A percentile compares a stretch with the other conserved stretches of the same genome.
phyloP scores from a whole-genome alignment of 2,797 vertebrate species.

The Emys orbicularis region DNA sequence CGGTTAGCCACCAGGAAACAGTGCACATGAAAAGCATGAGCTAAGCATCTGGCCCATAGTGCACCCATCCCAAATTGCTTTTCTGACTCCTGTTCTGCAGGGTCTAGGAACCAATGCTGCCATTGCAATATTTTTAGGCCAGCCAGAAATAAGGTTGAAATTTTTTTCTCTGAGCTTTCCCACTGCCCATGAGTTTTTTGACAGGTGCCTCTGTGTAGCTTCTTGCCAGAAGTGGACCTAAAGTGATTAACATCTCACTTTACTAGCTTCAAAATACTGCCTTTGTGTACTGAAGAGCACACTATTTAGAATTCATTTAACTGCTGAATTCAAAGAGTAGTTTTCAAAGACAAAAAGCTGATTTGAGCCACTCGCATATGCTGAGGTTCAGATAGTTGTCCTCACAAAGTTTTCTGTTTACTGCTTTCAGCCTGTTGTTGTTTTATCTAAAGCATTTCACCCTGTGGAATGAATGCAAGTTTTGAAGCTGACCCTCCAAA shows the following conservation, averaged over 20 bases:
- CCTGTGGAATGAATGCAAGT: neutral
- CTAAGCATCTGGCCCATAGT: neutral
- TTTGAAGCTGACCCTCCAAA: neutral
- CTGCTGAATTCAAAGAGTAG: neutral
- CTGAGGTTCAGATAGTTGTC: neutral
- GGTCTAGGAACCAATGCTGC: neutral
- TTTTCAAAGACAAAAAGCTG: neutral
- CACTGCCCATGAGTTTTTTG: neutral
- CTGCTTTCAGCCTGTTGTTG: neutral
- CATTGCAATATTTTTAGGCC: neutral
- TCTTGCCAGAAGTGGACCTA: neutral
- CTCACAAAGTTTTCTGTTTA: neutral
- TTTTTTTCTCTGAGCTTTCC: neutral
- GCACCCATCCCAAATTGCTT: neutral
- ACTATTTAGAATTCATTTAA: neutral
- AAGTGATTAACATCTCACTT: neutral
- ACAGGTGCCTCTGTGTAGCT: neutral
- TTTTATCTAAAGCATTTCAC: neutral
- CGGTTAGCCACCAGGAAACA: neutral
- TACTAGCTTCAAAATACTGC: neutral
- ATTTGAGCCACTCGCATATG: neutral
- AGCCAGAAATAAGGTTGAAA: neutral
- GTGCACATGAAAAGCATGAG: rapidly evolving
- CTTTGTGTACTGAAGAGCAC: neutral
- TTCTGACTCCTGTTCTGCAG: neutral